Percentiles rank a stretch among this genome's conserved stretches.
These are phyloP conservation scores for Apostichopus parvimensis DNA, from an alignment of 35 echinoderm and acorn worm species.

Conservation along the genomic window DNA sequence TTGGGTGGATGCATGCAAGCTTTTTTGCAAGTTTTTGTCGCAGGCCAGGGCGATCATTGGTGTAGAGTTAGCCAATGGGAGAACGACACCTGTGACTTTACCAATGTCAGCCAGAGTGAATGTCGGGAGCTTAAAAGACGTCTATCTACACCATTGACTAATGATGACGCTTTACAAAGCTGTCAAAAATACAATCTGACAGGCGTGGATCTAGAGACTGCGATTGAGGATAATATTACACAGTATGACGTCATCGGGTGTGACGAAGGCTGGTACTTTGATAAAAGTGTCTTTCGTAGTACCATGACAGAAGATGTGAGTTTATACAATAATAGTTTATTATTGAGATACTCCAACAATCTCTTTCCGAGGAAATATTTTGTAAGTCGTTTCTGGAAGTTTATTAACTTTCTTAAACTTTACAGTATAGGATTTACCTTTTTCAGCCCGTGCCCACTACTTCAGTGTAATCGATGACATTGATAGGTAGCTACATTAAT, in stretches of 20 bases:
- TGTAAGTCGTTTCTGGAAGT: too few species aligned
- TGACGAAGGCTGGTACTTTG: slow-evolving; percentile 26
- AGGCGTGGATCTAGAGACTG: background rate
- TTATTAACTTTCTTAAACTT: too few species aligned
- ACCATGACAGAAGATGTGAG: too few species aligned
- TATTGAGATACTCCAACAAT: too few species aligned
- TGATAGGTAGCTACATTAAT: too few species aligned
- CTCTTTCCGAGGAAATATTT: too few species aligned
- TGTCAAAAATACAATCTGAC: background rate
- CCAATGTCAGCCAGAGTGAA: background rate
- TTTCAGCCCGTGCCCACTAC: too few species aligned
- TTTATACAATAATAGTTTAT: too few species aligned
- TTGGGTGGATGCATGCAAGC: background rate
- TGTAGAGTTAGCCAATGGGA: slow-evolving; percentile 40
- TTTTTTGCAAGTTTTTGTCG: slow-evolving; percentile 5
- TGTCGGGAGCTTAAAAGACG: background rate
- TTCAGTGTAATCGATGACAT: too few species aligned
- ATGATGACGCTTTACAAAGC: background rate
- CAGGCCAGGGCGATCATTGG: slow-evolving; percentile 7
- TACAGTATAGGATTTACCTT: too few species aligned
- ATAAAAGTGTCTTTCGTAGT: slow-evolving; percentile 6
- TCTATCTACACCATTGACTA: background rate
- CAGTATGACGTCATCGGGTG: slow-evolving; percentile 9
- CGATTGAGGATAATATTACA: background rate
- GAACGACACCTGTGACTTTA: background rate